Conservation (phyloP, 2,888 invertebrate genomes). For the Xestia rhomboidea region DNA sequence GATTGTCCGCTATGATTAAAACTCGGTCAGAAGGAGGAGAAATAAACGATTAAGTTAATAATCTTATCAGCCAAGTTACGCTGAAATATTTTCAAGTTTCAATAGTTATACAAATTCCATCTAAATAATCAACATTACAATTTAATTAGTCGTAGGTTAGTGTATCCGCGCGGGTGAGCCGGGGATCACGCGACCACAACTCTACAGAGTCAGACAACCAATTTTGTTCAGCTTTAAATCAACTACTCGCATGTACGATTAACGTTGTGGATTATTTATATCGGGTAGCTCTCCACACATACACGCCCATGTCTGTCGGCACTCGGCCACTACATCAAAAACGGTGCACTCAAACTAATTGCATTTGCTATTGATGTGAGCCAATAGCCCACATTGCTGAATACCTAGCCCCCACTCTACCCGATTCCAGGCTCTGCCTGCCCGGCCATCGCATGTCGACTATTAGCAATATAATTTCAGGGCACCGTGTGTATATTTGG, state of each 20-base stretch:
- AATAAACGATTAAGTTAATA: background rate
- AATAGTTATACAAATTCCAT: background rate
- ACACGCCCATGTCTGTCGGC: slow-evolving; percentile 75
- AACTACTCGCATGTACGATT: slow-evolving; percentile 73
- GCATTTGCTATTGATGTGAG: slow-evolving; percentile 88
- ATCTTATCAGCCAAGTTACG: background rate
- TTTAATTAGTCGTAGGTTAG: slow-evolving; percentile 42
- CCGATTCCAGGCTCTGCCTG: slow-evolving; percentile 29
- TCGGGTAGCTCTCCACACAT: slow-evolving; percentile 75
- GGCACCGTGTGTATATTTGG: slow-evolving; percentile 61
- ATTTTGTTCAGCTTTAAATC: slow-evolving; percentile 71
- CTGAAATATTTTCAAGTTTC: background rate
- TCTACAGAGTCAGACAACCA: slow-evolving; percentile 54
- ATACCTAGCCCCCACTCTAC: slow-evolving; percentile 66
- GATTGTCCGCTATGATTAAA: background rate
- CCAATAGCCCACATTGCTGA: slow-evolving; percentile 75
- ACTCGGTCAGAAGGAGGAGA: background rate
- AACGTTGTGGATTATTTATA: slow-evolving; percentile 82
- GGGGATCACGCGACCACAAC: slow-evolving; percentile 49
- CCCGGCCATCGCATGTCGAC: slow-evolving; percentile 63
- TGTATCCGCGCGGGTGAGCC: slow-evolving; percentile 20
- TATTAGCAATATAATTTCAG: slow-evolving; percentile 73
- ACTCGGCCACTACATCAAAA: slow-evolving; percentile 88
- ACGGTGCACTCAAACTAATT: slow-evolving; percentile 90
- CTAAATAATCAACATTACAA: slow-evolving; percentile 24